Conservation (phyloP, 2,888 invertebrate genomes). For the Agrochola lota region DNA sequence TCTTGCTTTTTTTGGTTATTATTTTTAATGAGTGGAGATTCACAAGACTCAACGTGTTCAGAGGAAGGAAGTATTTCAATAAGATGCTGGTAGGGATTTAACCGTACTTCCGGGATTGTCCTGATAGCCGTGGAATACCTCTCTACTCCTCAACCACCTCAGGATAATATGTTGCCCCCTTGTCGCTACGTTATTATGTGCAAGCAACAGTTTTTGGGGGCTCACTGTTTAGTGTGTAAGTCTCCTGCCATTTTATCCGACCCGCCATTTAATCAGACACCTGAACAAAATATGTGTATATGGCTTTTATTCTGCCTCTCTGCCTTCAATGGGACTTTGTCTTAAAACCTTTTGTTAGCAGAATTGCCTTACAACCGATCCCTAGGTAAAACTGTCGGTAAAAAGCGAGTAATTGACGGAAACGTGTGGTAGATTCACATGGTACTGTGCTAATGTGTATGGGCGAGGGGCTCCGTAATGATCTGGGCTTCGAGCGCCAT, state of each 20-base stretch:
- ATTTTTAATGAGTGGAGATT: no score
- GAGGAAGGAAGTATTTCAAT: no score
- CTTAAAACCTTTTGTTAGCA: constrained; percentile 24
- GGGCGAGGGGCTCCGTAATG: background rate
- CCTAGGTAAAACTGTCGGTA: constrained; percentile 16
- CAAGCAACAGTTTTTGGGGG: no score
- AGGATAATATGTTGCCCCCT: no score
- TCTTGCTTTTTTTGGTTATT: no score
- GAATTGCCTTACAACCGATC: background rate
- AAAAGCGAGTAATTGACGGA: constrained; percentile 43
- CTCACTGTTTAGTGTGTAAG: no score
- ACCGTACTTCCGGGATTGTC: no score
- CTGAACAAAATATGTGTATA: background rate
- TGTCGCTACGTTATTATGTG: no score
- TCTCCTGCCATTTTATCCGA: background rate
- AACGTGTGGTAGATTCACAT: constrained; percentile 34
- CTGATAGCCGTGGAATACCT: no score
- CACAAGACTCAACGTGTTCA: no score
- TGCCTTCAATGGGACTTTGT: background rate
- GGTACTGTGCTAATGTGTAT: constrained; percentile 37
- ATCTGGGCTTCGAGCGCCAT: background rate
- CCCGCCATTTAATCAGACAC: background rate
- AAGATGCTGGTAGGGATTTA: no score
- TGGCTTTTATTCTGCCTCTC: background rate
- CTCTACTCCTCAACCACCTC: no score